phyloP scores from a whole-genome alignment of 2,113 vertebrate genomes.

The Ptilonorhynchus violaceus region DNA sequence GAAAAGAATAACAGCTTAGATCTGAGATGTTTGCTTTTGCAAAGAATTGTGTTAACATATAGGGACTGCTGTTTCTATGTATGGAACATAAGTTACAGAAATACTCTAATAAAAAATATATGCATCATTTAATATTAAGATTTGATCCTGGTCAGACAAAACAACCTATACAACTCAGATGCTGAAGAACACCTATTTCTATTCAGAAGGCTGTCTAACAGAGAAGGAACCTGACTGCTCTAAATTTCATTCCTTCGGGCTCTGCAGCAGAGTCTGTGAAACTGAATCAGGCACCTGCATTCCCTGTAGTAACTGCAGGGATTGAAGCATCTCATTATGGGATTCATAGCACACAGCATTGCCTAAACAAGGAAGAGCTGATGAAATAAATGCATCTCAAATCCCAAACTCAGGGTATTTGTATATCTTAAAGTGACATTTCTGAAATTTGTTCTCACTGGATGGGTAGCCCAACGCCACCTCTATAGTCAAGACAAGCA shows the following conservation, averaged over 20 bases:
- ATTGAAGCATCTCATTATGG: not conserved
- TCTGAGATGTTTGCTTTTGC: not conserved
- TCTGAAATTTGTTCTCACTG: not conserved
- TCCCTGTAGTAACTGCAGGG: not conserved
- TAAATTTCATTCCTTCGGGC: not conserved
- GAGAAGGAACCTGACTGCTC: not conserved
- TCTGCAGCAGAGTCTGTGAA: not conserved
- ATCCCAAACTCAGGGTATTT: not conserved
- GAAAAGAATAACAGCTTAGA: not conserved
- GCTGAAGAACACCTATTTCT: not conserved
- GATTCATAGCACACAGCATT: not conserved
- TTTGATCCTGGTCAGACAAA: not conserved
- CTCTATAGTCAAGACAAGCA: not conserved
- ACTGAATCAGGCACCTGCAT: not conserved
- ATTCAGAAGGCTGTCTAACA: not conserved
- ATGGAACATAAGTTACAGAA: not conserved
- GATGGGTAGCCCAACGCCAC: not conserved
- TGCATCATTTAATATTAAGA: not conserved
- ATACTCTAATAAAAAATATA: not conserved
- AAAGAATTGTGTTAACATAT: not conserved
- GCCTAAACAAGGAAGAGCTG: not conserved
- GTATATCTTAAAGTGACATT: not conserved
- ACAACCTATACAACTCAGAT: not conserved
- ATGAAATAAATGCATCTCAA: not conserved
- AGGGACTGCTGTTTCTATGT: not conserved